These are phyloP conservation scores for Xyliphius kryptos DNA, from an alignment of 2,113 vertebrate species.

Conservation along the genomic window DNA sequence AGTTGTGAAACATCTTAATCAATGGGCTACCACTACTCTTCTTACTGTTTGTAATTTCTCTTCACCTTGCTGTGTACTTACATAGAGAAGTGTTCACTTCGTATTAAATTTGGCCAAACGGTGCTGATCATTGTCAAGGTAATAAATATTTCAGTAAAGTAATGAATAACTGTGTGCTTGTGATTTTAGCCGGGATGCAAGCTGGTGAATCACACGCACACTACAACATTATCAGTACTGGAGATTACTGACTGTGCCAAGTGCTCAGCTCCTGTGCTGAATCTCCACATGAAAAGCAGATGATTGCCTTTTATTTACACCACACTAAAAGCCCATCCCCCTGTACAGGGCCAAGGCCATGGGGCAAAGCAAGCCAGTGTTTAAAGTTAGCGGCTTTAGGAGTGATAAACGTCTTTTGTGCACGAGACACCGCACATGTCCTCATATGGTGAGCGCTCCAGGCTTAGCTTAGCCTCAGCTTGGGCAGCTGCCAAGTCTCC, in stretches of 20 bases:
- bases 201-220: no score
- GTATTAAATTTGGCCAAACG: no score
- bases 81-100: no score
- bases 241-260: background rate
- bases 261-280: slow-evolving; percentile 10
- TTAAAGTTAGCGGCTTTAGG: slow-evolving; percentile 26
- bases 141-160: no score
- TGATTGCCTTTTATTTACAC: slow-evolving; percentile 27
- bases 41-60: no score
- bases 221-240: background rate
- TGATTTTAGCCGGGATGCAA: no score
- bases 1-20: no score
- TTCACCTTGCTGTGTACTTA: no score
- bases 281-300: slow-evolving; percentile 29
- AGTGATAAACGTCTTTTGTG: slow-evolving; percentile 38
- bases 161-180: no score
- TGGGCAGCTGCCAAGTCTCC: slow-evolving; percentile 36
- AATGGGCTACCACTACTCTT: no score
- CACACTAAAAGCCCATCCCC: slow-evolving; percentile 1
- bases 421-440: slow-evolving; percentile 30
- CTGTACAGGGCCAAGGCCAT: background rate
- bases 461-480: slow-evolving; percentile 12
- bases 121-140: no score
- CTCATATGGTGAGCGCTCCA: slow-evolving; percentile 42
- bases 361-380: slow-evolving; percentile 19